Evolutionary conservation across 2,113 vertebrate species (phyloP).

Genomic region (Leptodactylus fuscus): DNA sequence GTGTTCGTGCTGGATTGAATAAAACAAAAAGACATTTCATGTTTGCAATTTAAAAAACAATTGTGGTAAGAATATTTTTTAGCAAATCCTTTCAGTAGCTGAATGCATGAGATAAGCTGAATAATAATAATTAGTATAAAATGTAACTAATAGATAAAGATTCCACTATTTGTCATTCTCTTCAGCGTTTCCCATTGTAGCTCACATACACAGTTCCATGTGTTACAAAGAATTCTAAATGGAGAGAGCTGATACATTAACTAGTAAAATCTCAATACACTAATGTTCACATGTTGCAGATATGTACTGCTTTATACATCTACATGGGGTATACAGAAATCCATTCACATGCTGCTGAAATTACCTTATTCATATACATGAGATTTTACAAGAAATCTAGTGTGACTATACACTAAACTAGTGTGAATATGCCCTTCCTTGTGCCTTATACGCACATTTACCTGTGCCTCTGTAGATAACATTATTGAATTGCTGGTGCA

Average conservation of each 20-base stretch:
- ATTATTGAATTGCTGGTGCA: not conserved
- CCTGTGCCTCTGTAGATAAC: not conserved
- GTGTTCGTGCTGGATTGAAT: slow-evolving; percentile 30
- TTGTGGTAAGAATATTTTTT: not conserved
- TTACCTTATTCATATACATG: not conserved
- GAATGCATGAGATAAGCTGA: not conserved
- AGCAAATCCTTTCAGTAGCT: not conserved
- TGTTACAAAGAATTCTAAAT: too few relatives aligned
- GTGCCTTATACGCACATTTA: too few relatives aligned
- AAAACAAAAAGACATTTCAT: not conserved
- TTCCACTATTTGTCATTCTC: not conserved
- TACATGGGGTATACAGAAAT: too few relatives aligned
- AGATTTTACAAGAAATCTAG: too few relatives aligned
- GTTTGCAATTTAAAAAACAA: not conserved
- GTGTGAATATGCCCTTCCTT: not conserved
- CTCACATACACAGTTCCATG: not conserved
- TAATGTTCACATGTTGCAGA: too few relatives aligned
- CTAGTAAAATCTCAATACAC: too few relatives aligned
- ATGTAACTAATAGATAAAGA: not conserved
- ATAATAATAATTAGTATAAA: not conserved
- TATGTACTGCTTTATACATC: too few relatives aligned
- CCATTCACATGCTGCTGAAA: not conserved
- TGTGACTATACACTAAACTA: not conserved
- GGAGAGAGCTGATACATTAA: too few relatives aligned
- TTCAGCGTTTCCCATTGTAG: not conserved